A percentile compares a stretch with the other conserved stretches of the same genome.
Evolutionary conservation across 2,888 invertebrate species (phyloP).

Genomic region (Pristionchus exspectatus): DNA sequence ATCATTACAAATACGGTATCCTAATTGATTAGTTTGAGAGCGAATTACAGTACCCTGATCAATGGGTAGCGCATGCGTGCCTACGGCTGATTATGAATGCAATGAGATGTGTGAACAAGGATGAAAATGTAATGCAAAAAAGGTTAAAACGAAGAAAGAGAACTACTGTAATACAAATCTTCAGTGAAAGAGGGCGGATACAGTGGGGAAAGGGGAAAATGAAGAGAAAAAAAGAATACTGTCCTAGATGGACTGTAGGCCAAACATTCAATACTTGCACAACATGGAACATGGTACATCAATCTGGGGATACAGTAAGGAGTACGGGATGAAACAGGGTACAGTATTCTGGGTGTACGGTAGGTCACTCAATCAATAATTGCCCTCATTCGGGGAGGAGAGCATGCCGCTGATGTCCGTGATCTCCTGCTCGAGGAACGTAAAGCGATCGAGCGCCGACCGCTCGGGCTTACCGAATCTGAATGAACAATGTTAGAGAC

Average conservation of each 20-base stretch:
- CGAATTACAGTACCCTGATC: neutral
- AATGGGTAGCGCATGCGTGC: neutral
- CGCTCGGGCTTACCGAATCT: conserved; percentile 54
- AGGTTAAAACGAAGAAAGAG: neutral
- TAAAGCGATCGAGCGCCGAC: conserved; percentile 15
- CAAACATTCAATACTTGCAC: neutral
- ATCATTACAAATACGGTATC: neutral
- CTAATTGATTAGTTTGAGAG: neutral
- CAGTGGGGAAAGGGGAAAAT: neutral
- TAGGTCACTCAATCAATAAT: conserved; percentile 16
- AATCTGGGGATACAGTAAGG: no score
- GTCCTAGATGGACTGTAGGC: neutral
- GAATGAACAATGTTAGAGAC: neutral
- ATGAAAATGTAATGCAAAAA: neutral
- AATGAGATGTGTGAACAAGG: neutral
- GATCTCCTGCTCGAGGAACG: conserved; percentile 33
- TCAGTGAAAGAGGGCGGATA: neutral
- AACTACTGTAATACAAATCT: conserved; percentile 14
- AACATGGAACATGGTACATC: no score
- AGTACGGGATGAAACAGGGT: neutral
- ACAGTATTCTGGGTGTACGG: neutral
- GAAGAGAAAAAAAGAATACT: neutral
- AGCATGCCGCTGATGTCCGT: conserved; percentile 42
- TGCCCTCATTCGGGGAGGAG: conserved; percentile 41
- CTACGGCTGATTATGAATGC: conserved; percentile 9